Evolutionary conservation across 2,888 invertebrate genomes (phyloP), one percentile per base, ranked within the genome.

Genomic region (Syritta pipiens): DNA sequence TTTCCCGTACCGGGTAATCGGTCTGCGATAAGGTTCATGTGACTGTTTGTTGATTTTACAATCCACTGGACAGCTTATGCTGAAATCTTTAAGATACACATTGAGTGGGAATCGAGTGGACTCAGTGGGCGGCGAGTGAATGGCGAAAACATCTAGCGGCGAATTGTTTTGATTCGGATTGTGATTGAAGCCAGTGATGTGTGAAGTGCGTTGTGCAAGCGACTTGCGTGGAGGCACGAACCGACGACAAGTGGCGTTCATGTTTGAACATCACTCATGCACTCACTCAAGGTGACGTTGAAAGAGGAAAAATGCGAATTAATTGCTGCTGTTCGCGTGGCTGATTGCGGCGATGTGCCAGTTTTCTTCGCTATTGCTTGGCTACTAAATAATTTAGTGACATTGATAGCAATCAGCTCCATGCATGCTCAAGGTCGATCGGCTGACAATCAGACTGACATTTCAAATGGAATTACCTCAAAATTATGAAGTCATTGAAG

Each of bases 271-370:
- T 32, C n/a, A 35, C 26, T 59, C n/a, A n/a, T 22, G 28, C 48
- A 30, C 19, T 14, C 30, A 9, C 35, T 57, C 57, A 51, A 49
- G 65, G 55, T 55, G 28, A 62, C 14, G 10, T 17, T 22, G 42
- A 9, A 4, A 17, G 30, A 10, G 35, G 19, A 65, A 12, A 10
- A 30, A 7, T 48, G 40, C 19, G 30, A 49, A 65, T 3, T 49
- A 48, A 60, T 60, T 46, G 48, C 32, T 4, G 9, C 14, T 46
- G 35, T 48, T 46, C 17, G 35, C 14, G 32, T 10, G n/a, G 28
- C 20, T 62, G 28, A 48, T 49, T 49, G 62, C 37, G 62, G 40
- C 28, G 17, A 26, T 49, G 28, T 40, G 35, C 62, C 44, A 26
- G n/a, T 32, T 17, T 44, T 9, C 12, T 22, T 22, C 22, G 35